Percentiles rank a stretch among this genome's conserved stretches.
Evolutionary conservation across 2,888 invertebrate species (phyloP).

Genomic region (Fabriciana adippe): DNA sequence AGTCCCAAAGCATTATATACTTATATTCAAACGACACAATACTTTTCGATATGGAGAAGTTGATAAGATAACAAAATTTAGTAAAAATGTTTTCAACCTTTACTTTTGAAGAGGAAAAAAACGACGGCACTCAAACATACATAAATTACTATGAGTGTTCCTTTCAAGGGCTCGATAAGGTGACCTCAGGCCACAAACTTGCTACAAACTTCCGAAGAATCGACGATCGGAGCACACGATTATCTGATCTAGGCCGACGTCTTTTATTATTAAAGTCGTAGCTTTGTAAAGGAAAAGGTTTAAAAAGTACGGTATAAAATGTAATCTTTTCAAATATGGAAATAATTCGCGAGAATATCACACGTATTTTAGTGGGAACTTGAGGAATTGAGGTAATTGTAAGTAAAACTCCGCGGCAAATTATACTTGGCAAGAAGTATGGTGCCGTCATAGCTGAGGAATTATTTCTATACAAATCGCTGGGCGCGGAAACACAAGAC

Average conservation of each 20-base stretch:
- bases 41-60: slow-evolving; percentile 32
- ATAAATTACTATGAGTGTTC: slow-evolving; percentile 75
- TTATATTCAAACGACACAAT: slow-evolving; percentile 29
- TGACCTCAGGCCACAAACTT: slow-evolving; percentile 55
- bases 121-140: slow-evolving; percentile 51
- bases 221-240: slow-evolving; percentile 35
- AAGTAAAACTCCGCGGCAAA: slow-evolving; percentile 67
- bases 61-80: slow-evolving; percentile 42
- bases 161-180: slow-evolving; percentile 66
- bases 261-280: slow-evolving; percentile 48
- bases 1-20: neutral
- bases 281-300: neutral
- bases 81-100: slow-evolving; percentile 36
- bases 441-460: slow-evolving; percentile 53
- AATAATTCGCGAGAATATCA: slow-evolving; percentile 38
- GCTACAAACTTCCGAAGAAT: slow-evolving; percentile 63
- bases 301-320: neutral
- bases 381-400: slow-evolving; percentile 64
- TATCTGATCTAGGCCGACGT: slow-evolving; percentile 65
- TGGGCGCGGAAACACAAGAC: slow-evolving; percentile 42
- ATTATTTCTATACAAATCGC: slow-evolving; percentile 76
- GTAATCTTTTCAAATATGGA: slow-evolving; percentile 12
- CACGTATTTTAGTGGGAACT: slow-evolving; percentile 47
- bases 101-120: slow-evolving; percentile 33
- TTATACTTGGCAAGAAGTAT: slow-evolving; percentile 72